Evolutionary conservation across 2,888 invertebrate species (phyloP), one percentile per base, ranked within the genome.

Genomic region (Aplocera efformata): DNA sequence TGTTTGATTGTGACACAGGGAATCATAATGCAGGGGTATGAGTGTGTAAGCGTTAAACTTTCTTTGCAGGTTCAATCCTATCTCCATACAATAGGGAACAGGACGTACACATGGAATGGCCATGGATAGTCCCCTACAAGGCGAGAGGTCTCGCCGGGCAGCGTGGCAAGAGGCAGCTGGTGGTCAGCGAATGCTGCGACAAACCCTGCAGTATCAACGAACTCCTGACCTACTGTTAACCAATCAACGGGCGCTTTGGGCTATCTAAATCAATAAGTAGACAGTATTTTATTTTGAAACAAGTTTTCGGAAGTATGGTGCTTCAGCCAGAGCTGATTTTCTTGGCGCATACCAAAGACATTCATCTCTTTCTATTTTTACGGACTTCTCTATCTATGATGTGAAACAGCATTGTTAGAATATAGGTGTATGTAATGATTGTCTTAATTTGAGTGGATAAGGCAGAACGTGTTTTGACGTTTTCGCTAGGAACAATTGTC

Each of bases 131-230:
- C 4, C 50, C 63, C 0, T 67, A 71, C 36, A 68, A 66, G 28
- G 67, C 72, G 4, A 60, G 58, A 27, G 50, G 56, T 7, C 41
- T 78, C 49, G 54, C 56, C 0, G 41, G 58, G 0, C 53, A 62
- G 11, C 58, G 72, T 1, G 66, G 65, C 8, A 79, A 79, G 48
- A 60, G 75, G n/a, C 38, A 77, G 49, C 58, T 70, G 9, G 57
- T 79, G 7, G 76, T 78, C 41, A 69, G 44, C 42, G 81, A 79
- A 41, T 81, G 81, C 57, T 80, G 81, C 27, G 73, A 76, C 6
- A 81, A 79, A 24, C 56, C 78, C 0, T 81, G 81, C 57, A 71
- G 61, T 24, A 29, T 72, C 31, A 56, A 47, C 33, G 76, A 79
- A 48, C 58, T 80, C 1, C 42, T 69, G 25, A 55, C 63, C 1